Evolutionary conservation across 1,140 invertebrate genomes (phyloP).

Genomic region (Trissolcus basalis): DNA sequence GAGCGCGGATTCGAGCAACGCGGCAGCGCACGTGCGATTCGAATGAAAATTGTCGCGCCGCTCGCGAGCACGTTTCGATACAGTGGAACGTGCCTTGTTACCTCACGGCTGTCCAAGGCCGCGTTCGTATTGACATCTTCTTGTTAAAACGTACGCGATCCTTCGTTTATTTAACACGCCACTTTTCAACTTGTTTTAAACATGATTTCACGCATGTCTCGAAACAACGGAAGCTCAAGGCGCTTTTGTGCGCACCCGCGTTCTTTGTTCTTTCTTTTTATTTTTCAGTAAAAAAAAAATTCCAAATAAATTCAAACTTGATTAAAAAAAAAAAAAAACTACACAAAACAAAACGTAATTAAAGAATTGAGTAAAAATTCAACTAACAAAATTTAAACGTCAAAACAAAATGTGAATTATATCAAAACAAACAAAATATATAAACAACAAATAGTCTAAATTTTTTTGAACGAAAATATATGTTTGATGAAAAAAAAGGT

Average conservation of each 20-base stretch:
- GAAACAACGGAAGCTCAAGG: slow-evolving; percentile 31
- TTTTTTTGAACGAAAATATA: too few species aligned
- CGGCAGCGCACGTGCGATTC: slow-evolving; percentile 19
- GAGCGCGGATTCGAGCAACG: slow-evolving; percentile 8
- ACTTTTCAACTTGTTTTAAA: slow-evolving; percentile 58
- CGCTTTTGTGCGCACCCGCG: slow-evolving; percentile 16
- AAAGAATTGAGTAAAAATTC: background rate
- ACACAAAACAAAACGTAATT: too few species aligned
- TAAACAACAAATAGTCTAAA: slow-evolving; percentile 16
- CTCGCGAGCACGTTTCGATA: slow-evolving; percentile 58
- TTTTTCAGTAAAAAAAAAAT: slow-evolving; percentile 1
- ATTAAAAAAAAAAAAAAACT: background rate
- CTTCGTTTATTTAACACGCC: slow-evolving; percentile 59
- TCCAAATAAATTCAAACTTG: background rate
- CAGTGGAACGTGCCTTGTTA: slow-evolving; percentile 62
- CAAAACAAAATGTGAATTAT: too few species aligned
- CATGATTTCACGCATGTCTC: slow-evolving; percentile 41
- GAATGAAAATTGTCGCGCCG: slow-evolving; percentile 29
- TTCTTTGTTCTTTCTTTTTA: slow-evolving; percentile 2
- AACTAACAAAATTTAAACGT: slow-evolving; percentile 1
- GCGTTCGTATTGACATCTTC: slow-evolving; percentile 66
- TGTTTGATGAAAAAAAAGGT: too few species aligned
- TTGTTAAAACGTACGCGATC: slow-evolving; percentile 54
- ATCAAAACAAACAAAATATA: too few species aligned
- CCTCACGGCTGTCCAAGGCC: slow-evolving; percentile 62